Conservation (phyloP, 2,888 invertebrate species). For the Pristionchus exspectatus region DNA sequence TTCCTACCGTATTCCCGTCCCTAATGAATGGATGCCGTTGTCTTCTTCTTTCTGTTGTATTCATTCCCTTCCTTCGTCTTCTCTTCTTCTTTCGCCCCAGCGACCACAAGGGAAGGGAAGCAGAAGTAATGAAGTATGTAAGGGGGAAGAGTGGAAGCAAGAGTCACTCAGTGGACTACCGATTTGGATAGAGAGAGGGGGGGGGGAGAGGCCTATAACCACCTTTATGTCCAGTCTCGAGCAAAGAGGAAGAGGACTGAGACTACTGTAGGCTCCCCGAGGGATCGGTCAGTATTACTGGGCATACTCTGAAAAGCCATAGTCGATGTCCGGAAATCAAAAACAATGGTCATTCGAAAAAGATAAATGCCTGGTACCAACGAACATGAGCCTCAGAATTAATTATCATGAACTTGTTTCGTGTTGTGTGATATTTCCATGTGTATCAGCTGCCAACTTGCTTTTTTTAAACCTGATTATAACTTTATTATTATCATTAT, state of each 20-base stretch:
- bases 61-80: background rate
- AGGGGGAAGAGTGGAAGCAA: conserved; percentile 49
- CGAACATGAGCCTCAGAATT: too few species aligned
- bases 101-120: conserved; percentile 10
- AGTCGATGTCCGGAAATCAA: background rate
- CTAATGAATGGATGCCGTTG: conserved; percentile 22
- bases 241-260: background rate
- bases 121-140: conserved; percentile 54
- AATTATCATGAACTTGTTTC: too few species aligned
- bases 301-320: background rate
- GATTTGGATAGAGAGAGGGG: background rate
- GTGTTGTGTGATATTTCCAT: too few species aligned
- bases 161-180: conserved; percentile 47
- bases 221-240: conserved; percentile 38
- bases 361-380: too few species aligned
- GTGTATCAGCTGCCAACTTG: too few species aligned
- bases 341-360: too few species aligned
- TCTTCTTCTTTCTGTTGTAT: background rate
- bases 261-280: background rate
- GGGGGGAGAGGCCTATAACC: background rate
- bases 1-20: background rate
- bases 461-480: background rate
- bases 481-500: background rate
- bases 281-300: background rate
- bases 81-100: conserved; percentile 45